Base-by-base conservation (phyloP, 2,797 vertebrate genomes). In the Peromyscus melanophrys region DNA sequence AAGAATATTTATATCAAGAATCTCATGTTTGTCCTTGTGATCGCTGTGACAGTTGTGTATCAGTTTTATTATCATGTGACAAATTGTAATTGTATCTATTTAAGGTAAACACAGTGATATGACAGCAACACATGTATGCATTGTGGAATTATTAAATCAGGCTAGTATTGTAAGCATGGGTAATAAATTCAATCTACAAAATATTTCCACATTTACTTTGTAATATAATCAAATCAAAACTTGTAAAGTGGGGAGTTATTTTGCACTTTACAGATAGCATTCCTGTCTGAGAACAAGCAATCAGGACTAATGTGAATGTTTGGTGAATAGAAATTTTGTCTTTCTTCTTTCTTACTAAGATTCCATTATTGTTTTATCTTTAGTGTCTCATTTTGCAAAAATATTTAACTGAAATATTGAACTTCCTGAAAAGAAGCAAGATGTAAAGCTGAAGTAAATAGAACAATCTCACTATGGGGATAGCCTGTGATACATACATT, bases 361-460 rank as follows among this genome's bases (percentile, higher is more conserved):
- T 67, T 11, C 40, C 63, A 17, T 16, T 73, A 25, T 57, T 40
- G 8, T 90, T 88, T 90, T 63, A 73, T 46, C 43, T 12, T 69
- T 23, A 82, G 17, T 78, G 46, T 34, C 46, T 73, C 17, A 65
- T 80, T 86, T 94, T 84, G 1, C 3, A 90, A 69, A 69, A 69
- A 69, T 31, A 43, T 49, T 95, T 93, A 65, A 69, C 37, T 86
- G 61, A 83, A 40, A 73, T 61, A 12, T 90, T 83, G 63, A 31
- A 43, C 29, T 82, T 89, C 40, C 71, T 61, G 10, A 34, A 67
- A 92, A 83, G 85, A 84, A 1, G 81, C 19, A 40, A 94, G 3
- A 77, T 49, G 13, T 29, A 43, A 86, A 85, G 16, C 27, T 89
- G 27, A 95, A 86, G n/a, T 52, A 92, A 95, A 75, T 29, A 80